These are phyloP conservation scores for Gordius sp. DNA, from an alignment of 2,888 invertebrate genomes.

Conservation along the genomic window DNA sequence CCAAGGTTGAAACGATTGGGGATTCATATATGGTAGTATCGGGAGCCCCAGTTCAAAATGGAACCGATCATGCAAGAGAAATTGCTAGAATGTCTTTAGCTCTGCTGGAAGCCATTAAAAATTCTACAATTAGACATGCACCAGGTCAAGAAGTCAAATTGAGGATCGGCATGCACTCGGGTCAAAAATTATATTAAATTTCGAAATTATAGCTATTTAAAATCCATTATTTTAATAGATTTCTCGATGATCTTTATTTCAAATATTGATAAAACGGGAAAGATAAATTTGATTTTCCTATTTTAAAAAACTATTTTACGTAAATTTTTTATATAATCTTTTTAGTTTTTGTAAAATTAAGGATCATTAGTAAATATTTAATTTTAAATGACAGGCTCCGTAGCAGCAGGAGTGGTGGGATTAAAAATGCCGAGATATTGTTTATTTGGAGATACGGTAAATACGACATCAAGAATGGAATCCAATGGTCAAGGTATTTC, in stretches of 20 bases:
- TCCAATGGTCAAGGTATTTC: not conserved
- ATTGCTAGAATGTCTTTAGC: conserved; percentile 68
- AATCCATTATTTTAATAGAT: not conserved
- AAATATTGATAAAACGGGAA: not conserved
- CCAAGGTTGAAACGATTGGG: conserved; percentile 23
- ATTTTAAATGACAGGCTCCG: conserved; percentile 25
- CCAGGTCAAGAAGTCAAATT: conserved; percentile 61
- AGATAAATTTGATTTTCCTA: not conserved
- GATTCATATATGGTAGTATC: conserved; percentile 32
- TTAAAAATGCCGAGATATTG: conserved; percentile 28
- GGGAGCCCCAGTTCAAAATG: conserved; percentile 67
- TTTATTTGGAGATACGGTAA: not conserved
- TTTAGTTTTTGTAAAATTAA: not conserved
- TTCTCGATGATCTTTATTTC: not conserved
- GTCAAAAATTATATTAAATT: too few species aligned
- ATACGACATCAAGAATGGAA: not conserved
- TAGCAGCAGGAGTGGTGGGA: conserved; percentile 31
- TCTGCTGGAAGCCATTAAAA: conserved; percentile 51
- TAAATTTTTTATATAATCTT: not conserved
- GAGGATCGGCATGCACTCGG: conserved; percentile 68
- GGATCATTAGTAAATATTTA: not conserved
- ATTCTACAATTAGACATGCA: conserved; percentile 64
- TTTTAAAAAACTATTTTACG: not conserved
- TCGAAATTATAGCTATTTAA: too few species aligned
- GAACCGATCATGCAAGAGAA: conserved; percentile 62